These are phyloP conservation scores for Numenius phaeopus DNA, from an alignment of 2,797 vertebrate species.

Conservation along the genomic window DNA sequence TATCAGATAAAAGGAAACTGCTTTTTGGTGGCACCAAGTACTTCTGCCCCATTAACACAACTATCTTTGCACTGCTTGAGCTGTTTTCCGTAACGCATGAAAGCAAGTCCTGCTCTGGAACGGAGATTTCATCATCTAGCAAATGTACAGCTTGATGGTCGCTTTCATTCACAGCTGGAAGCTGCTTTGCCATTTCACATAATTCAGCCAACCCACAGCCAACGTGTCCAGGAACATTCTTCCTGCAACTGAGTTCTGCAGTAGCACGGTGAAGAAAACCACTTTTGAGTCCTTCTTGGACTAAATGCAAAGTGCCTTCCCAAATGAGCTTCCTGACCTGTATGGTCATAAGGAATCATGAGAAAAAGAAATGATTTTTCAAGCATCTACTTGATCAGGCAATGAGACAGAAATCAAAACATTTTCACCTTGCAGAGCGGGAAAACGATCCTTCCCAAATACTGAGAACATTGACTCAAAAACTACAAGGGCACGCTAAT, in stretches of 20 bases:
- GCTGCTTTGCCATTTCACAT: slow-evolving; percentile 92
- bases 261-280: slow-evolving; percentile 78
- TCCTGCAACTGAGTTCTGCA: background rate
- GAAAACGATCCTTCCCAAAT: background rate
- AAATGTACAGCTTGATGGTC: slow-evolving; percentile 58
- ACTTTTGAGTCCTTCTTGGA: slow-evolving; percentile 82
- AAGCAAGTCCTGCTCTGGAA: slow-evolving; percentile 84
- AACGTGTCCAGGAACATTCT: slow-evolving; percentile 1
- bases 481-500: background rate
- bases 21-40: slow-evolving; percentile 89
- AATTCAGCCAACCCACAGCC: slow-evolving; percentile 86
- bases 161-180: slow-evolving; percentile 75
- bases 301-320: slow-evolving; percentile 84
- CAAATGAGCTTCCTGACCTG: slow-evolving; percentile 87
- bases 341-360: background rate
- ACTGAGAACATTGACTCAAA: background rate
- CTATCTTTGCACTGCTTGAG: slow-evolving; percentile 70
- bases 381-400: background rate
- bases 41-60: slow-evolving; percentile 88
- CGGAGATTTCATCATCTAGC: slow-evolving; percentile 65
- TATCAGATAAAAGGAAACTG: slow-evolving; percentile 92
- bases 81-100: slow-evolving; percentile 85
- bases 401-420: background rate
- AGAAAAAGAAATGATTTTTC: background rate
- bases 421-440: background rate